Evolutionary conservation across 2,113 vertebrate species (phyloP).

Genomic region (Struthio camelus): DNA sequence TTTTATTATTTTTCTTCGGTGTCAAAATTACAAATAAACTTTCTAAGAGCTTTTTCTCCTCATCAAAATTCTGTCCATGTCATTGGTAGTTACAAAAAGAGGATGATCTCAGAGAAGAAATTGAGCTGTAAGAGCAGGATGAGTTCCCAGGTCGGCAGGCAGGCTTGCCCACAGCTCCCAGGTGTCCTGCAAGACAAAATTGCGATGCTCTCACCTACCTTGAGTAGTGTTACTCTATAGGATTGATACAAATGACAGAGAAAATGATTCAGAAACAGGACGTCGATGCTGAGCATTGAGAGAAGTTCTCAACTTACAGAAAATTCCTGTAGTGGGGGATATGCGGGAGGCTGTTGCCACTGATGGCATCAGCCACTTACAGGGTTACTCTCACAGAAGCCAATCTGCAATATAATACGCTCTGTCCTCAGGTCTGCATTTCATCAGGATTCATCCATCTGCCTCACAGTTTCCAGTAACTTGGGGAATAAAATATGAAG

Average conservation of each 20-base stretch:
- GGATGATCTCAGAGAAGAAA: background rate
- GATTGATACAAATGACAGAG: background rate
- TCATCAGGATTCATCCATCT: conserved; percentile 45
- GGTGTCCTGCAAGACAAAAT: background rate
- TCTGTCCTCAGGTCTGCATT: conserved; percentile 41
- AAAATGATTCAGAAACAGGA: background rate
- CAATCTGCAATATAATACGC: conserved; percentile 30
- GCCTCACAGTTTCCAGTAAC: conserved; percentile 40
- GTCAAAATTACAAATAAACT: conserved; percentile 60
- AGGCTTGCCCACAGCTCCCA: background rate
- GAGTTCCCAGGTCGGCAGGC: background rate
- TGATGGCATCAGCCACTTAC: conserved; percentile 6
- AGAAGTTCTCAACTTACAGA: background rate
- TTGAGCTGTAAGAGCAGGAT: background rate
- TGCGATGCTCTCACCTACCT: background rate
- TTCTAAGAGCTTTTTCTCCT: conserved; percentile 13
- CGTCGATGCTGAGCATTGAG: background rate
- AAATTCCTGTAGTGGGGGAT: background rate
- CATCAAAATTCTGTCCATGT: conserved; percentile 23
- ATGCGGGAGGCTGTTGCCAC: conserved; percentile 30
- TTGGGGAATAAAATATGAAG: conserved; percentile 5
- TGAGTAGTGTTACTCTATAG: background rate
- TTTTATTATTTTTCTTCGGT: background rate
- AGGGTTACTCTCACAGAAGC: conserved; percentile 46
- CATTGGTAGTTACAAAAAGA: background rate